Base-by-base conservation (phyloP, 2,797 vertebrate genomes). In the Coilia nasus region DNA sequence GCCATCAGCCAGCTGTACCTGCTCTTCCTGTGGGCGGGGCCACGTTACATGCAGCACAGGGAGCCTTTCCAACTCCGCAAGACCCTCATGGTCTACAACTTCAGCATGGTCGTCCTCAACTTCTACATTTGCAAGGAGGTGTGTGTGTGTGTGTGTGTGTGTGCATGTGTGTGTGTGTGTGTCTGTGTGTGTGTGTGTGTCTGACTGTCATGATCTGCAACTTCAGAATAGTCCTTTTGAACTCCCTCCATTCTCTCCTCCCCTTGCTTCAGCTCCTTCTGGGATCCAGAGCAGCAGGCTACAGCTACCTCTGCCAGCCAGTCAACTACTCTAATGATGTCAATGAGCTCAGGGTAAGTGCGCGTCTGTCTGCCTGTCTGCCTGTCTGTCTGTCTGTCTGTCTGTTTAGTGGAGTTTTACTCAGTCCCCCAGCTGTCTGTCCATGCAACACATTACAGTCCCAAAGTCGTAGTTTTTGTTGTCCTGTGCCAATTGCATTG, bases 121-220 rank as follows among this genome's bases (percentile, higher is more conserved):
- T 96, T 99, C 93, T 99, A 98, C 95, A 99, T 99, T 95, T 98
- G 97, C 94, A 98, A 97, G 97, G 98, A 99, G 98, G 98, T 99
- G 82, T 59, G n/a, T 35, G 25, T 84, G 59, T 54, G 41, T 21
- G 31, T 56, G 23, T 80, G 28, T 47, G 81, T 41, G 15, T 41
- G 67, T 41, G 67, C 7, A 31, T 21, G 71, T 41, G 67, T 19
- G 67, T 41, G 67, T 71, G 67, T 17, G 25, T 31, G 62, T 67
- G 19, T 28, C 9, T 54, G 15, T 28, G 64, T 57, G 56, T 57
- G 56, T 57, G 3, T 57, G 56, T 57, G 56, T 57, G 56, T 6
- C 9, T 57, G 56, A 12, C 0, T 19, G 17, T 59, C 10, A 67
- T 23, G n/a, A n/a, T 23, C 23, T 31, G 3, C 25, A 67, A 67